Conservation (phyloP, 2,113 vertebrate species). For the Brienomyrus brachyistius region DNA sequence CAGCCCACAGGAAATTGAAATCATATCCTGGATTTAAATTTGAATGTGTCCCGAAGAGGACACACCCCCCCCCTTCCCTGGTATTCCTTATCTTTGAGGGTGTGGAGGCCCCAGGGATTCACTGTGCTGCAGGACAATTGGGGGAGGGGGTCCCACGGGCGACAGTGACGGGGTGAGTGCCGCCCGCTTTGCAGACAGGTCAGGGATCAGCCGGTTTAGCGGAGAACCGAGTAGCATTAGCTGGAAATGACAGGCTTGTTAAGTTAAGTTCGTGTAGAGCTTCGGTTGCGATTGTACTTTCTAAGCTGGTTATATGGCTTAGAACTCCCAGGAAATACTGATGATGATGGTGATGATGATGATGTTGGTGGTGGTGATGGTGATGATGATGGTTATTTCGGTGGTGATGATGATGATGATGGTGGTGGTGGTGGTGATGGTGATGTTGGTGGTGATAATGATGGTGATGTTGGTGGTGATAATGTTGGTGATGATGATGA, state of each 20-base stretch:
- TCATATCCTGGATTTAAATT: slow-evolving; percentile 20
- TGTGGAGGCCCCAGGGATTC: background rate
- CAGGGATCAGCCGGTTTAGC: background rate
- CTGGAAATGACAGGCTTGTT: slow-evolving; percentile 1
- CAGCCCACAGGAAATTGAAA: slow-evolving; percentile 14
- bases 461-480: too few relatives aligned
- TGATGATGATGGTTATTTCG: background rate
- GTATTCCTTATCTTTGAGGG: background rate
- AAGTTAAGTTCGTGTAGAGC: background rate
- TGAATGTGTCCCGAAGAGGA: background rate
- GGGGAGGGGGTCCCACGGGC: background rate
- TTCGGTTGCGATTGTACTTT: background rate
- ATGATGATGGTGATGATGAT: background rate
- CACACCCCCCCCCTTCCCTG: background rate
- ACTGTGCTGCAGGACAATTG: background rate
- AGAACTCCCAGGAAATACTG: background rate
- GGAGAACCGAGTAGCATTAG: background rate
- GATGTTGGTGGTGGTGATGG: background rate
- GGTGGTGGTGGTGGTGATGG: background rate
- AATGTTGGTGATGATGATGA: too few relatives aligned
- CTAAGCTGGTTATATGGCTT: background rate
- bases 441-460: accelerated
- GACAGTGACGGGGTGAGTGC: background rate
- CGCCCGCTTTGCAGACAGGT: background rate
- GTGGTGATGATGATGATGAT: background rate